phyloP scores from a whole-genome alignment of 2,113 vertebrate species.

The Menidia beryllina region DNA sequence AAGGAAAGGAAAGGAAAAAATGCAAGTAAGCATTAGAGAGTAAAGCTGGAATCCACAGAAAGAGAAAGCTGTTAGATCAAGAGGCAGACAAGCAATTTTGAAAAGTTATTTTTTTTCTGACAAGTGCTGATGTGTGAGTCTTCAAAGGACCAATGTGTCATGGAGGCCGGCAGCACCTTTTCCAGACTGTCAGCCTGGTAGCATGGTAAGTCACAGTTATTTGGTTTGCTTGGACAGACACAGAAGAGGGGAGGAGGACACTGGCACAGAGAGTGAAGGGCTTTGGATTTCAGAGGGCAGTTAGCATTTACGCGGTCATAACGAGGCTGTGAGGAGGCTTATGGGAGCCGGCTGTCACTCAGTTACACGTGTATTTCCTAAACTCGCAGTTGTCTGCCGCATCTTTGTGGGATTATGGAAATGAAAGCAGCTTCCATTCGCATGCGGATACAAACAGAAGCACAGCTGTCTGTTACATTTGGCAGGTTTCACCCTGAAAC shows the following conservation, averaged over 20 bases:
- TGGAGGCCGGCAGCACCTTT: slow-evolving; percentile 55
- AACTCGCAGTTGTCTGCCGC: slow-evolving; percentile 17
- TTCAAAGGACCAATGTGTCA: slow-evolving; percentile 70
- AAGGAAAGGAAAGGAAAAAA: slow-evolving; percentile 23
- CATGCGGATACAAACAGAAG: not conserved
- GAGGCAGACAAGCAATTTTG: slow-evolving; percentile 36
- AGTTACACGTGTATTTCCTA: slow-evolving; percentile 19
- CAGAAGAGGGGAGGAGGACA: slow-evolving; percentile 38
- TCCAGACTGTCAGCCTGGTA: slow-evolving; percentile 65
- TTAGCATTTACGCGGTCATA: slow-evolving; percentile 45
- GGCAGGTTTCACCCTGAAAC: not conserved
- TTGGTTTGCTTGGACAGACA: slow-evolving; percentile 65
- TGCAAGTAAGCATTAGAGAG: slow-evolving; percentile 22
- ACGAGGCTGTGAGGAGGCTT: slow-evolving; percentile 39
- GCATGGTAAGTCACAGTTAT: slow-evolving; percentile 71
- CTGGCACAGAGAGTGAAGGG: slow-evolving; percentile 53
- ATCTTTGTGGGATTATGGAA: slow-evolving; percentile 24
- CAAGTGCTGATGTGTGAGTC: slow-evolving; percentile 44
- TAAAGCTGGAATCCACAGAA: not conserved
- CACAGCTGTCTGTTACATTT: slow-evolving; percentile 2
- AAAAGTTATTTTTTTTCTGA: slow-evolving; percentile 66
- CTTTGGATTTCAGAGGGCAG: slow-evolving; percentile 37
- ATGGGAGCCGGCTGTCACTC: slow-evolving; percentile 43
- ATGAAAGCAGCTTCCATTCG: slow-evolving; percentile 1
- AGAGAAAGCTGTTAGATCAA: slow-evolving; percentile 2